These are phyloP conservation scores for Caenorhabditis sp. DNA, from an alignment of 2,888 invertebrate species.

Conservation along the genomic window DNA sequence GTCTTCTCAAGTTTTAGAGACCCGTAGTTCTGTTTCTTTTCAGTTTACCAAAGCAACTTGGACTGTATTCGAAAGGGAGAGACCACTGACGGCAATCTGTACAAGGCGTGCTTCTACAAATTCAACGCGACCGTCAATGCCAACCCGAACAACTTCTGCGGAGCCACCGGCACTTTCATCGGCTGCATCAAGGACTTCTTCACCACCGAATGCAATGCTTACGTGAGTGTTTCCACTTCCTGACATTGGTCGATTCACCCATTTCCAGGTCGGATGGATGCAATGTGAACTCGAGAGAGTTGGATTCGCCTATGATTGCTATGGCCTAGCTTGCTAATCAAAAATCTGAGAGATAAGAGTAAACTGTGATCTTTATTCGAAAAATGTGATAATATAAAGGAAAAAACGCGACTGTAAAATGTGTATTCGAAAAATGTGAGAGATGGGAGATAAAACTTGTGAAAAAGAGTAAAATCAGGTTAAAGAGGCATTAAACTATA, in stretches of 20 bases:
- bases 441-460: neutral
- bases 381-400: conserved; percentile 1
- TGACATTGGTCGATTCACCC: neutral
- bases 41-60: conserved; percentile 63
- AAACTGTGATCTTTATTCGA: no score
- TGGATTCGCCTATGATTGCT: conserved; percentile 71
- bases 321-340: conserved; percentile 56
- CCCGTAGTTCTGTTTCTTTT: no score
- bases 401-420: neutral
- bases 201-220: conserved; percentile 58
- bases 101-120: conserved; percentile 64
- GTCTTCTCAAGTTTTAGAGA: no score
- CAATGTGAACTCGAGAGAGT: conserved; percentile 70
- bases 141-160: conserved; percentile 67
- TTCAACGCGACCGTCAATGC: conserved; percentile 65
- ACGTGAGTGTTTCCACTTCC: neutral
- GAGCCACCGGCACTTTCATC: conserved; percentile 57
- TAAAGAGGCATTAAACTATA: neutral
- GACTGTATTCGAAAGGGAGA: conserved; percentile 63
- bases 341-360: conserved; percentile 1
- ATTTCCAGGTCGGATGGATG: conserved; percentile 69
- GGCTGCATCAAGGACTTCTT: conserved; percentile 64
- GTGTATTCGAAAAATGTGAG: neutral
- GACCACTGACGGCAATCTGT: conserved; percentile 58
- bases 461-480: neutral